phyloP scores from a whole-genome alignment of 1,140 invertebrate species.

The Hycleus cichorii region DNA sequence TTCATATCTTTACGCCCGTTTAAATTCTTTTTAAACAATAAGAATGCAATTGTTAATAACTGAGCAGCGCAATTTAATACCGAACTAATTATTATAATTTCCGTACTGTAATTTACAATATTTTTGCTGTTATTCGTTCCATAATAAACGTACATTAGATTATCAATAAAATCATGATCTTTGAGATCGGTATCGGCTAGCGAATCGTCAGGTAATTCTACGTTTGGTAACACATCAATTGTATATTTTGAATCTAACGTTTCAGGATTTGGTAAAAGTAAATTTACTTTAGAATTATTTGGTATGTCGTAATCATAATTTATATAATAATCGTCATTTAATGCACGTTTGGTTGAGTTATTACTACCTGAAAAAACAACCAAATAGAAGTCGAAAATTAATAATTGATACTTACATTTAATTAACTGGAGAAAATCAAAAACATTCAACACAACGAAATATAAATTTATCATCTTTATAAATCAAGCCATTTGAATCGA shows the following conservation, averaged over 20 bases:
- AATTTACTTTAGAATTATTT: slow-evolving; percentile 25
- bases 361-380: neutral
- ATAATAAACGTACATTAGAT: slow-evolving; percentile 53
- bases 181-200: slow-evolving; percentile 41
- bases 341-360: slow-evolving; percentile 24
- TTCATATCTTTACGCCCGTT: slow-evolving; percentile 33
- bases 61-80: slow-evolving; percentile 40
- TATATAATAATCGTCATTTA: slow-evolving; percentile 36
- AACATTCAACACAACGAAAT: neutral
- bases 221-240: slow-evolving; percentile 33
- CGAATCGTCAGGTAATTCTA: slow-evolving; percentile 37
- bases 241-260: slow-evolving; percentile 30
- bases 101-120: slow-evolving; percentile 35
- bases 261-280: slow-evolving; percentile 38
- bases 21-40: slow-evolving; percentile 36
- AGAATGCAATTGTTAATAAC: slow-evolving; percentile 37
- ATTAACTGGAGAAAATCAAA: slow-evolving; percentile 2
- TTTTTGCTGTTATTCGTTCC: slow-evolving; percentile 38
- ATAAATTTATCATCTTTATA: neutral
- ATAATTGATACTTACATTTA: slow-evolving; percentile 4
- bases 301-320: slow-evolving; percentile 36
- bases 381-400: neutral
- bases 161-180: slow-evolving; percentile 49
- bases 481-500: too few species aligned
- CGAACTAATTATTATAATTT: slow-evolving; percentile 38